Conservation (phyloP, 2,888 invertebrate genomes). For the Microchrysa polita region DNA sequence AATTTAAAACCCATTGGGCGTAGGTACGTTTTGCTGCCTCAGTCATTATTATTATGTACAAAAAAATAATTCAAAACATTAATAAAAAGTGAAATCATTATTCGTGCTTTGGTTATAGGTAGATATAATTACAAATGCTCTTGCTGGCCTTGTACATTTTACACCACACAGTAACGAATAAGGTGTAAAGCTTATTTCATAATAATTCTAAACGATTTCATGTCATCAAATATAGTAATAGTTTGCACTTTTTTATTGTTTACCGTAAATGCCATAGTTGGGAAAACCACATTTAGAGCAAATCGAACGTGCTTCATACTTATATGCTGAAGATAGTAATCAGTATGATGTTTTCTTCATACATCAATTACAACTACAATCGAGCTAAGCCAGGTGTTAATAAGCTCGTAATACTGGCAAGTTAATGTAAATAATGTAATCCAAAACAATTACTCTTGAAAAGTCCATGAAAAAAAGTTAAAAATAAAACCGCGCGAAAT, state of each 20-base stretch:
- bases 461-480: not conserved
- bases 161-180: not conserved
- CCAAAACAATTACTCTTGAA: conserved; percentile 15
- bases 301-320: not conserved
- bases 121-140: too few species aligned
- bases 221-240: not conserved
- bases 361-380: not conserved
- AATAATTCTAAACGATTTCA: conserved; percentile 1
- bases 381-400: conserved; percentile 2
- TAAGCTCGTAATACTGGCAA: conserved; percentile 6
- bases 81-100: too few species aligned
- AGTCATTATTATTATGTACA: too few species aligned
- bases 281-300: conserved; percentile 8
- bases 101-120: too few species aligned
- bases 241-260: conserved; percentile 14
- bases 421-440: conserved; percentile 7
- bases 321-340: not conserved
- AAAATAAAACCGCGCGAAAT: not conserved
- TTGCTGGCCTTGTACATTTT: not conserved
- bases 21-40: too few species aligned
- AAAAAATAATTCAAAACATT: too few species aligned
- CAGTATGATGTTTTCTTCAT: not conserved
- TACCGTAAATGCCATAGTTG: not conserved
- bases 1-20: too few species aligned
- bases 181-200: not conserved